Evolutionary conservation across 1,140 invertebrate genomes (phyloP).

Genomic region (Agrilus planipennis): DNA sequence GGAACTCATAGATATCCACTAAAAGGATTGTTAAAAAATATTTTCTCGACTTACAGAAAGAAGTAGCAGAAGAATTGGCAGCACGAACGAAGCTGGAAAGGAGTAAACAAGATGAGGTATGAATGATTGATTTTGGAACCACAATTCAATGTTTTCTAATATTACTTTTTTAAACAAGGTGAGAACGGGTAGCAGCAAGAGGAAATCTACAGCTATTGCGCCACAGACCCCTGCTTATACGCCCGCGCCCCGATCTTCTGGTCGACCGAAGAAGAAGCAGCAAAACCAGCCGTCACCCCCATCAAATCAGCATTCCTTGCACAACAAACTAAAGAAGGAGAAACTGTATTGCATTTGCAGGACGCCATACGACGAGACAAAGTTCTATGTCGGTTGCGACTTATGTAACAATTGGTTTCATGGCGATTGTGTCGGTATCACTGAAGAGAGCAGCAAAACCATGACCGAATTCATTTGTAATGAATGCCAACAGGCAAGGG

Average conservation of each 20-base stretch:
- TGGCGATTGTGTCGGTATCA: slow-evolving; percentile 90
- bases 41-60: slow-evolving; percentile 40
- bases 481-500: slow-evolving; percentile 73
- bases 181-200: slow-evolving; percentile 39
- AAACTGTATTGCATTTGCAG: slow-evolving; percentile 89
- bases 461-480: slow-evolving; percentile 83
- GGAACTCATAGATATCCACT: slow-evolving; percentile 2
- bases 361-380: slow-evolving; percentile 89
- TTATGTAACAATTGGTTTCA: slow-evolving; percentile 98
- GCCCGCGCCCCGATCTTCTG: slow-evolving; percentile 11
- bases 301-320: neutral
- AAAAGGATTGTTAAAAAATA: neutral
- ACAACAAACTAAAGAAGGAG: slow-evolving; percentile 48
- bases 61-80: slow-evolving; percentile 55
- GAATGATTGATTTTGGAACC: no score
- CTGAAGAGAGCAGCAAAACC: slow-evolving; percentile 82
- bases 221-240: slow-evolving; percentile 25
- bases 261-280: slow-evolving; percentile 6
- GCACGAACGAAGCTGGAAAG: slow-evolving; percentile 54
- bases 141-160: no score
- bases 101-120: slow-evolving; percentile 57
- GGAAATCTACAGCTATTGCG: slow-evolving; percentile 42
- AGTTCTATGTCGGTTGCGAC: slow-evolving; percentile 97
- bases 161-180: no score
- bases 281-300: slow-evolving; percentile 4